Percentiles rank a stretch among this genome's conserved stretches.
These are phyloP conservation scores for Nasonia longicornis DNA, from an alignment of 1,140 invertebrate species.

Conservation along the genomic window DNA sequence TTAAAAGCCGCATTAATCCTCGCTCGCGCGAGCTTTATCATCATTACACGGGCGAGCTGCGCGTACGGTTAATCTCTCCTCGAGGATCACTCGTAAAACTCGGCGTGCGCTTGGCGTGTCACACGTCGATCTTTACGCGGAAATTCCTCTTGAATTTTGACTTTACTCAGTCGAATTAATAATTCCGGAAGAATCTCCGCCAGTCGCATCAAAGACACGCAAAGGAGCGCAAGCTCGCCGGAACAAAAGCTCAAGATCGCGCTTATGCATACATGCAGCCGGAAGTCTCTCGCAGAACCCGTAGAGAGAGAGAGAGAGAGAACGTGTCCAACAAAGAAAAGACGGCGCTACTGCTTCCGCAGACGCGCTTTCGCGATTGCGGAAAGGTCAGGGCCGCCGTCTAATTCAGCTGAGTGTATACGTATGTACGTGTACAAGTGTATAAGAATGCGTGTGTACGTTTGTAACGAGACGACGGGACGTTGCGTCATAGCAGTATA, in stretches of 20 bases:
- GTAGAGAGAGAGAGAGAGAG: conserved; percentile 31
- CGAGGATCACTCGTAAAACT: too few species aligned
- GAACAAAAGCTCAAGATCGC: conserved; percentile 1
- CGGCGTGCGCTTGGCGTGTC: too few species aligned
- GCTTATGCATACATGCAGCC: conserved; percentile 26
- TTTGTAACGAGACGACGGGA: background rate
- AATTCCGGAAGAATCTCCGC: background rate
- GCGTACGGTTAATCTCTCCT: too few species aligned
- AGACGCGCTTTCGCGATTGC: background rate
- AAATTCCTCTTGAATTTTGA: background rate
- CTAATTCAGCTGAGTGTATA: conserved; percentile 35
- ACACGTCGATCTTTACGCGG: too few species aligned
- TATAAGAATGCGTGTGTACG: background rate
- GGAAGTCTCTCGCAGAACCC: conserved; percentile 34
- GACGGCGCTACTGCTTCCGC: background rate
- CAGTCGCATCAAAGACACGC: background rate
- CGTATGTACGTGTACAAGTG: background rate
- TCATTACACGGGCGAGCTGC: too few species aligned
- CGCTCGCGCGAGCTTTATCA: too few species aligned
- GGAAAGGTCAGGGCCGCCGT: conserved; percentile 34
- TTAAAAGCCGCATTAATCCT: conserved; percentile 1
- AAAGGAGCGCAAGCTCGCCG: too few species aligned
- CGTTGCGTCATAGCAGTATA: background rate
- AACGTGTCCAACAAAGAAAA: background rate
- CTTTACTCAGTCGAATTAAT: background rate